These are phyloP conservation scores for Microplitis demolitor DNA, from an alignment of 1,140 invertebrate species.

Conservation along the genomic window DNA sequence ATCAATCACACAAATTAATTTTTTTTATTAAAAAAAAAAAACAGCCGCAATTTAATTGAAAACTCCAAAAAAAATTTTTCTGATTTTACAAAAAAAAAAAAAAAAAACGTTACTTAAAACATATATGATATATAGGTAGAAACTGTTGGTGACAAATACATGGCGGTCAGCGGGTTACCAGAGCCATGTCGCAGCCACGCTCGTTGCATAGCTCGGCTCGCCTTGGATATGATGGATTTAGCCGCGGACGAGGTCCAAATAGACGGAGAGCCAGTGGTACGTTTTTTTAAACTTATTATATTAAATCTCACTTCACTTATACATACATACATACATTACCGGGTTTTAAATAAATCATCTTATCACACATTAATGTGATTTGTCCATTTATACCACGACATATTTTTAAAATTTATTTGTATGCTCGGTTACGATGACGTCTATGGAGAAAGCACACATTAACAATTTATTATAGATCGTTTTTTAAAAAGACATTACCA, in stretches of 20 bases:
- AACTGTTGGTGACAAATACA: constrained; percentile 99
- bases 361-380: not conserved
- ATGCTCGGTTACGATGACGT: not conserved
- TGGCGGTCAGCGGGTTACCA: constrained; percentile 96
- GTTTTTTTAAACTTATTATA: not conserved
- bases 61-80: too few species aligned
- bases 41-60: too few species aligned
- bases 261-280: constrained; percentile 83
- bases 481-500: too few species aligned
- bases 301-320: not conserved
- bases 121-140: constrained; percentile 77
- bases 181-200: constrained; percentile 91
- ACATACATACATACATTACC: not conserved
- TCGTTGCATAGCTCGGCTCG: constrained; percentile 88
- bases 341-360: not conserved
- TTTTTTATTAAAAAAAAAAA: too few species aligned
- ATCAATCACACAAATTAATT: too few species aligned
- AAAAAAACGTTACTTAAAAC: too few species aligned
- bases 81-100: too few species aligned
- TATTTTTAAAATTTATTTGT: not conserved
- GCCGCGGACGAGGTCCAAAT: constrained; percentile 80
- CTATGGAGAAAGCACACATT: not conserved
- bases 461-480: not conserved
- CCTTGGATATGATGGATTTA: constrained; percentile 95
- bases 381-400: not conserved